phyloP scores from a whole-genome alignment of 2,797 vertebrate genomes.

The Perodicticus potto region DNA sequence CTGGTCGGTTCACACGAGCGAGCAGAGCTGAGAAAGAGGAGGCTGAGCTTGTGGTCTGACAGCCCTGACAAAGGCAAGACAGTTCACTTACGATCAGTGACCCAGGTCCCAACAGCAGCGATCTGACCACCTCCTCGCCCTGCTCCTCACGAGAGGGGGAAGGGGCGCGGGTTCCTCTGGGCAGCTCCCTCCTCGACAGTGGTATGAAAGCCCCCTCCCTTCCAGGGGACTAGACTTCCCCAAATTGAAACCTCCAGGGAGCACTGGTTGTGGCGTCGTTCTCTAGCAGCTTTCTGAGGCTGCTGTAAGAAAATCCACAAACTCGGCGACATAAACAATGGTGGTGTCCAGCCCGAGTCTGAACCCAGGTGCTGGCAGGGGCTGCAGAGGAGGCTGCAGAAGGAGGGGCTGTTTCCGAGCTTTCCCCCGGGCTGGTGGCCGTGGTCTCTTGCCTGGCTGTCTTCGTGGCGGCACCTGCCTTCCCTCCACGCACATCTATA shows the following conservation, averaged over 20 bases:
- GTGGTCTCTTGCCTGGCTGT: accelerated
- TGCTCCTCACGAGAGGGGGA: not conserved
- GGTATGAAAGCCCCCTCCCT: not conserved
- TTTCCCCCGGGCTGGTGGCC: not conserved
- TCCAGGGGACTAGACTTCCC: not conserved
- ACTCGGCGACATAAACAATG: not conserved
- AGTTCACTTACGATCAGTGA: not conserved
- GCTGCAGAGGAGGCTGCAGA: not conserved
- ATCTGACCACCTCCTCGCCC: not conserved
- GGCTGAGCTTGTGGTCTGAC: too few relatives aligned
- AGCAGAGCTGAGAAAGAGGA: not conserved
- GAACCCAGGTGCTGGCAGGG: not conserved
- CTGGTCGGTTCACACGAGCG: not conserved
- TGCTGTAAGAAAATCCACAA: not conserved
- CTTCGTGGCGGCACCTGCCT: not conserved
- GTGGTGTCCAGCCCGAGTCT: not conserved
- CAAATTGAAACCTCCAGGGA: not conserved
- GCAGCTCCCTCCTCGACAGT: not conserved
- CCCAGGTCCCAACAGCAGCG: not conserved
- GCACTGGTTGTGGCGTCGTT: not conserved
- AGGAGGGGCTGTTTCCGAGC: not conserved
- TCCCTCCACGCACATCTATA: not conserved
- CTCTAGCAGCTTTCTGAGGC: not conserved
- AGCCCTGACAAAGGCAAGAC: not conserved
- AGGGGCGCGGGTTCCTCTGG: not conserved